Percentiles rank a stretch among this genome's conserved stretches.
Conservation (phyloP, 2,888 invertebrate genomes). For the Danaus chrysippus region DNA sequence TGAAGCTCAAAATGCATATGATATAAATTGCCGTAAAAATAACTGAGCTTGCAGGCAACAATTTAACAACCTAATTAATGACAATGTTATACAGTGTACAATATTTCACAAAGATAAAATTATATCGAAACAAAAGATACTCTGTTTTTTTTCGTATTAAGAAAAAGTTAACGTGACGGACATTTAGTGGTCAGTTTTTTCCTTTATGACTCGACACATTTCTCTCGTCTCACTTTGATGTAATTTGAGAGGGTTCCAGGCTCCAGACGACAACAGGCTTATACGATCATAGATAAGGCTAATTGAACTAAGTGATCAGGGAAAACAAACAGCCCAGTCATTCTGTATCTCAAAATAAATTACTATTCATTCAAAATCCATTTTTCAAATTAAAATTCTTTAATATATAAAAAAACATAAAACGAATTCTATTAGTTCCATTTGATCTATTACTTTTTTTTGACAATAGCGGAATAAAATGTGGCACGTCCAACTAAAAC, state of each 20-base stretch:
- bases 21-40: conserved; percentile 30
- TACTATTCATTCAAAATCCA: neutral
- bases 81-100: neutral
- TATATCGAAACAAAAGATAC: conserved; percentile 31
- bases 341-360: conserved; percentile 14
- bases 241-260: conserved; percentile 20
- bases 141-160: conserved; percentile 10
- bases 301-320: conserved; percentile 18
- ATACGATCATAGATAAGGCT: conserved; percentile 19
- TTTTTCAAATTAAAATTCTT: no score
- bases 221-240: conserved; percentile 22
- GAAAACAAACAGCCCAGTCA: conserved; percentile 3
- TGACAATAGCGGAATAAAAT: conserved; percentile 3
- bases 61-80: neutral
- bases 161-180: conserved; percentile 14
- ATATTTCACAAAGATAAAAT: neutral
- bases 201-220: conserved; percentile 20
- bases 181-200: conserved; percentile 13
- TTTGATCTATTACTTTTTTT: neutral
- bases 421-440: neutral
- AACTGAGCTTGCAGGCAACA: conserved; percentile 33
- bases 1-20: conserved; percentile 27
- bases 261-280: conserved; percentile 21
- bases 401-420: no score
- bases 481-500: conserved; percentile 16